Evolutionary conservation across 2,113 vertebrate species (phyloP).

Genomic region (Rhea pennata): DNA sequence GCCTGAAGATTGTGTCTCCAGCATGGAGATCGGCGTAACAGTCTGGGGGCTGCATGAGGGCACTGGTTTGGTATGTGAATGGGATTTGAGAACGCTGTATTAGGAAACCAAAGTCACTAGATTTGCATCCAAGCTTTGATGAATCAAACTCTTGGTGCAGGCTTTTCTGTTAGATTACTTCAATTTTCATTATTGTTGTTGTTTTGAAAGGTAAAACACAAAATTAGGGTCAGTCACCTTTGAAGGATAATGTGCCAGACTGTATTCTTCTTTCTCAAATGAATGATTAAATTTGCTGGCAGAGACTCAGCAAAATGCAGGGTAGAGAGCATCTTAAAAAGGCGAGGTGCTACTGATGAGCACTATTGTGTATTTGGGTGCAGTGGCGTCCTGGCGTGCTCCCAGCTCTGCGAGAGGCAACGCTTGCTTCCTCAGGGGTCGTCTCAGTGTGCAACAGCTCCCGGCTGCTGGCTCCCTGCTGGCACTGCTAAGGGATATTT

Average conservation of each 20-base stretch:
- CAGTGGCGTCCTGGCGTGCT: accelerated
- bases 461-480: not conserved
- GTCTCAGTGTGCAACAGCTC: accelerated
- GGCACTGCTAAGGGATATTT: not conserved
- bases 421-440: not conserved
- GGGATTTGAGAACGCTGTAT: not conserved
- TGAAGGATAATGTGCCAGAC: not conserved
- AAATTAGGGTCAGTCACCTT: conserved; percentile 14
- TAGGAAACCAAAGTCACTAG: not conserved
- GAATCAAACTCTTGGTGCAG: conserved; percentile 53
- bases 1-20: not conserved
- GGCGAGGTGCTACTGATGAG: not conserved
- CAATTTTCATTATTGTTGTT: conserved; percentile 21
- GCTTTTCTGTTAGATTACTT: conserved; percentile 41
- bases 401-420: not conserved
- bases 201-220: conserved; percentile 19
- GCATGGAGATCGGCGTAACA: not conserved
- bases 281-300: not conserved
- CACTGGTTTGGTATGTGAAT: not conserved
- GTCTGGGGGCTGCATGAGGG: not conserved
- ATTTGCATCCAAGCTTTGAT: conserved; percentile 48
- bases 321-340: not conserved
- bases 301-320: not conserved
- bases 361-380: not conserved
- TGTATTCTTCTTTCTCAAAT: not conserved